Conservation (phyloP, 2,888 invertebrate genomes). For the Conistra vaccinii region DNA sequence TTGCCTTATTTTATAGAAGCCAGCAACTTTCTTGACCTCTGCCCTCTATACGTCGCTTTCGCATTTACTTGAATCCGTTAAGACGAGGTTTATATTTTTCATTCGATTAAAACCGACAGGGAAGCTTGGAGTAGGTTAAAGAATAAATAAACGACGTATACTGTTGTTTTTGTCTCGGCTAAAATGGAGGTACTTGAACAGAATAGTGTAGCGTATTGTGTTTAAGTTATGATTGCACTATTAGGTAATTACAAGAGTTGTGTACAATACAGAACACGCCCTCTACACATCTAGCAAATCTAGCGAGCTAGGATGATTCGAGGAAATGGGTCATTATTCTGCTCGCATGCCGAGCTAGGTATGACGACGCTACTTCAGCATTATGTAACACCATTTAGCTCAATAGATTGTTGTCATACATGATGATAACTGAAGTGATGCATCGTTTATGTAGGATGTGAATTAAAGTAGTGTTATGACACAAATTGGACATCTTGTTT, state of each 20-base stretch:
- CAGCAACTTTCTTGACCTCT: conserved; percentile 60
- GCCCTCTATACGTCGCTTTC: conserved; percentile 50
- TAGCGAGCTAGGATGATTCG: conserved; percentile 34
- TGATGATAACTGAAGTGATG: conserved; percentile 43
- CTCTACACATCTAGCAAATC: conserved; percentile 26
- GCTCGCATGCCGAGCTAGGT: conserved; percentile 36
- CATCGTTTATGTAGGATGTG: conserved; percentile 3
- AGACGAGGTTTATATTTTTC: conserved; percentile 39
- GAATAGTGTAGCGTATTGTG: conserved; percentile 7
- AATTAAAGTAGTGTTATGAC: conserved; percentile 8
- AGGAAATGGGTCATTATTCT: conserved; percentile 56
- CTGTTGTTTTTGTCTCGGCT: conserved; percentile 17
- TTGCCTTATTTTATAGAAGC: conserved; percentile 50
- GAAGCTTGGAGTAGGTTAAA: neutral
- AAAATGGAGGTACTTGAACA: conserved; percentile 4
- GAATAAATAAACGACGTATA: conserved; percentile 6
- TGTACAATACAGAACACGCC: conserved; percentile 11
- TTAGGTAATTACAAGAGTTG: conserved; percentile 19
- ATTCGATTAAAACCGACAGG: conserved; percentile 22
- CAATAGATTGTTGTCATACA: conserved; percentile 50
- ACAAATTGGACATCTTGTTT: neutral
- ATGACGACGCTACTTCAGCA: conserved; percentile 28
- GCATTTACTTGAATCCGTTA: conserved; percentile 21
- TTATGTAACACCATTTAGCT: conserved; percentile 40
- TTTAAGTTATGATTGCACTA: conserved; percentile 33